Base-by-base conservation (phyloP, 2,797 vertebrate genomes). In the Vultur gryphus region DNA sequence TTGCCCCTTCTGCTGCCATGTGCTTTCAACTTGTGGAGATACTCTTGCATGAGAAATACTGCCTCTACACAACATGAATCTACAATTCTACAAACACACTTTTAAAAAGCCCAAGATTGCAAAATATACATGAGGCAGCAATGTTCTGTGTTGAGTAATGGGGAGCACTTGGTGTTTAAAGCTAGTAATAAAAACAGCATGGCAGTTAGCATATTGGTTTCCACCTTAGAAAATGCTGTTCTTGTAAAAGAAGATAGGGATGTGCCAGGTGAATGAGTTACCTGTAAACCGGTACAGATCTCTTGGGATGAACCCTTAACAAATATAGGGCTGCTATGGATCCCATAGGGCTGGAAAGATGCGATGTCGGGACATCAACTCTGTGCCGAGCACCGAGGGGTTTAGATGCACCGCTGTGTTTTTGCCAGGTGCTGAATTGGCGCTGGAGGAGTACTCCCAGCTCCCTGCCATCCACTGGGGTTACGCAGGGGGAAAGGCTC, bases 381-480 rank as follows among this genome's bases (percentile, higher is more conserved):
- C 7, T 7, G 41, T 2, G 15, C 54, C 31, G 16, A 23, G 46
- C 21, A 15, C 13, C 39, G 0, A 6, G 28, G 8, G 31, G 2
- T 4, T 1, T 1, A 4, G 8, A 6, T 3, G 12, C 39, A 4
- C 6, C 2, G 52, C 66, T 10, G 28, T 4, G 29, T 2, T 1
- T 57, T 31, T 61, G 39, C 11, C 16, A 10, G 61, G 35, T 8
- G 54, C 39, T 8, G 71, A 15, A 1, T 0, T 15, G 57, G n/a
- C 46, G 2, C 29, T 3, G 8, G 6, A 25, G 52, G 3, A 26
- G n/a, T 4, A 1, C 28, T 8, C 49, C 72, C 28, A 4, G 39
- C n/a, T 9, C 52, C 7, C 59, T 13, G 66, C 46, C 55, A 1
- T 5, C 58, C 18, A 0, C 13, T 2, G 39, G 59, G 24, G 11